Evolutionary conservation across 2,113 vertebrate species (phyloP), one percentile per base, ranked within the genome.

Genomic region (Otis tarda): DNA sequence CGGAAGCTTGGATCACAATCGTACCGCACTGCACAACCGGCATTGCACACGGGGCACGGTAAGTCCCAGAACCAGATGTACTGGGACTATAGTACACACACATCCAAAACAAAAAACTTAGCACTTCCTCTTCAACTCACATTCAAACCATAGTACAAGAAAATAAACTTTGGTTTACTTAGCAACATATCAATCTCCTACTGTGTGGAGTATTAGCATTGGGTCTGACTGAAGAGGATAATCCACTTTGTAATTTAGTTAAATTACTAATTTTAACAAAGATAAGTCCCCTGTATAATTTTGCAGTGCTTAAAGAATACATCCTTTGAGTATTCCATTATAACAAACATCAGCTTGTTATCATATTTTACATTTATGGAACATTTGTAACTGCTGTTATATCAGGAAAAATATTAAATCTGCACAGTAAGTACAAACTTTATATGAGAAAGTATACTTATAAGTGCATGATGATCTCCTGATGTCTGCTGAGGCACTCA

Each of bases 171-270:
- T 88, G 41, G 93, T 94, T 96, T 92, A 93, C 90, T 96, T 92
- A 89, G 93, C 88, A 96, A 93, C 93, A 76, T 87, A 96, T 92
- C 85, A 97, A 76, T 87, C 94, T 96, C 91, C 89, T 87, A 90
- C 95, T 97, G 96, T 95, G 96, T 87, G 31, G 93, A 94, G 96
- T 94, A 94, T 95, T 95, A 97, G 95, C 96, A 84, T 8, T 92
- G 91, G 37, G 94, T 94, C 84, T 92, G 84, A 94, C 89, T 93
- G 84, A 83, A 90, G 83, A 96, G 71, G 92, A 97, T 96, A 97
- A 97, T 96, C 95, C 92, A 95, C 94, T 97, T 97, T 97, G 93
- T 97, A 97, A 97, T 97, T 97, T 97, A 97, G 94, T 97, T 97
- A 97, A 97, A 97, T 97, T 97, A 97, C 96, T 97, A 97, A 97